Base-by-base conservation (phyloP, 92 coral and sea anemone species). In the Porites evermanni region DNA sequence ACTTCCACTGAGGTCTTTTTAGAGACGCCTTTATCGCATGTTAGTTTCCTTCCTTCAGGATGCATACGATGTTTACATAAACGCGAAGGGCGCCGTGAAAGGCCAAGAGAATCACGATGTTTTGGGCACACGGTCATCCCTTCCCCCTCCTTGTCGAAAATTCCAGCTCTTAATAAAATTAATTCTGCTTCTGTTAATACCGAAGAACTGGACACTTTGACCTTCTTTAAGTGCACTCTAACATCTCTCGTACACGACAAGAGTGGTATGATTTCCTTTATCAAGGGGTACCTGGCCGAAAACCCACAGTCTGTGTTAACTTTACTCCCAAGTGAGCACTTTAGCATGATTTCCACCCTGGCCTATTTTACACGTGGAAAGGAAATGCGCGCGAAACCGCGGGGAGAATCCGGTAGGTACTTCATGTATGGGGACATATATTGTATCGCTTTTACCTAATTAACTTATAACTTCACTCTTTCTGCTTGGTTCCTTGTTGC, bases 21-120 rank as follows among this genome's bases (percentile, higher is more conserved):
- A 3, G 86, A 66, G 3, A 86, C 80, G 19, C 87, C 67, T 64
- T 86, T 67, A 52, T 80, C 87, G 60, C 52, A 64, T 65, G 68
- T 86, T 65, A 26, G 58, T 26, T 53, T 78, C 16, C 47, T 18
- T 11, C 52, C 18, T 32, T 32, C 44, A 52, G 75, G 69, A 50
- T 80, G 87, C 5, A 87, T 54, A 24, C 80, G 90, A 70, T 80
- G 80, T 6, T 64, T 24, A 53, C 87, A 87, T 10, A 24, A 7
- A 52, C 90, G 87, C 38, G 72, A 68, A 8, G 90, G 79, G 38
- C 80, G 86, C 90, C 90, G 70, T 14, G 79, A 87, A 13, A 87
- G 86, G n/a, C 90, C 90, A 71, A 87, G 90, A 23, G 2, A 53
- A 23, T 87, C 86, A 16, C 90, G 64, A 67, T 87, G 90, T 26